Percentiles rank a stretch among this genome's conserved stretches.
Conservation (phyloP, 2,113 vertebrate species). For the Limnothrissa miodon region DNA sequence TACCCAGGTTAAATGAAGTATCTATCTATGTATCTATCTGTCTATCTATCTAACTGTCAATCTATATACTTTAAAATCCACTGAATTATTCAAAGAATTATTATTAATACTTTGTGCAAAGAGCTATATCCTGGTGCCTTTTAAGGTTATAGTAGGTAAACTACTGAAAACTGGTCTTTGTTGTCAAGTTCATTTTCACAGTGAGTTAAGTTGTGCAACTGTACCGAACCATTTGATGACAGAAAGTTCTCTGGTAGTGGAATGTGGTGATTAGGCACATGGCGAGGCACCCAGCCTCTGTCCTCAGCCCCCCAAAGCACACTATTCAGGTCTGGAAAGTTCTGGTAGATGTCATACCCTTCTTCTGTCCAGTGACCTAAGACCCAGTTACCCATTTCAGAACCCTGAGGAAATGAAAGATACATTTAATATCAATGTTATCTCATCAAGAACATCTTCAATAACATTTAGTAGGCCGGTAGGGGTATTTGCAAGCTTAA, state of each 20-base stretch:
- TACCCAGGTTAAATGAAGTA: background rate
- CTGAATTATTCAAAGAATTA: background rate
- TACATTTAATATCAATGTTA: background rate
- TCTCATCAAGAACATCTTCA: background rate
- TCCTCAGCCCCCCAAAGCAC: conserved; percentile 90
- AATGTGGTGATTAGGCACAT: conserved; percentile 85
- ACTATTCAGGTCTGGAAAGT: conserved; percentile 90
- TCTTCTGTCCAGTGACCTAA: conserved; percentile 90
- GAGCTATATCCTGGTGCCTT: too few relatives aligned
- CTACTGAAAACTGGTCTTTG: background rate
- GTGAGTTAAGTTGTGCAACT: conserved; percentile 26
- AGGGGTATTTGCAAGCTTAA: too few relatives aligned
- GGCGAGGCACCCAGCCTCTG: conserved; percentile 82
- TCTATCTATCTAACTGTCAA: background rate
- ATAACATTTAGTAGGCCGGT: too few relatives aligned
- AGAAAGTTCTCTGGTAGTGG: conserved; percentile 81
- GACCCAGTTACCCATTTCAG: conserved; percentile 90
- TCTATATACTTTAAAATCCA: background rate
- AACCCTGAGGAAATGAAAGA: conserved; percentile 73
- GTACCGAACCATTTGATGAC: conserved; percentile 76
- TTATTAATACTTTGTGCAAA: too few relatives aligned
- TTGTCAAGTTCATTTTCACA: background rate
- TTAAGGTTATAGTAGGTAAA: background rate
- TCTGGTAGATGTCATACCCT: conserved; percentile 93
- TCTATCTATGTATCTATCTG: too few relatives aligned